phyloP scores from a whole-genome alignment of 2,888 invertebrate genomes.

The Apodemia arnacis region DNA sequence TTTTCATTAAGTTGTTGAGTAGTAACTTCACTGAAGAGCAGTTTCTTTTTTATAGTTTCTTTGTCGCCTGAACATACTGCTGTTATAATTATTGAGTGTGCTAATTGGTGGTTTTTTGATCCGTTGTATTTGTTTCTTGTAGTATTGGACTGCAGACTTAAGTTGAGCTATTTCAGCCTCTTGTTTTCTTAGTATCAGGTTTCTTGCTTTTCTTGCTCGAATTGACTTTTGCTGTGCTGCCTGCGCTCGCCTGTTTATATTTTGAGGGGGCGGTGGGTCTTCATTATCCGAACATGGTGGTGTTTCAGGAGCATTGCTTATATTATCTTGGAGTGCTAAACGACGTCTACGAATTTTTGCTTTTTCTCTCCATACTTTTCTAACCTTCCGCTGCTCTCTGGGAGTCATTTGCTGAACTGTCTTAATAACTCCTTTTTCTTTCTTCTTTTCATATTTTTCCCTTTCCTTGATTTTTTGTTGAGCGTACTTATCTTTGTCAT shows the following conservation, averaged over 20 bases:
- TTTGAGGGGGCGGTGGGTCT: too few species aligned
- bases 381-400: conserved; percentile 58
- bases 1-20: too few species aligned
- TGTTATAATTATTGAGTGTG: too few species aligned
- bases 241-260: too few species aligned
- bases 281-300: too few species aligned
- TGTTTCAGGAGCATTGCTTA: too few species aligned
- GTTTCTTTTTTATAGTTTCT: too few species aligned
- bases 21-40: too few species aligned
- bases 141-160: conserved; percentile 47
- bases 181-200: conserved; percentile 47
- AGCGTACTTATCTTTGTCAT: conserved; percentile 47
- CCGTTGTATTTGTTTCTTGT: conserved; percentile 44
- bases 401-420: conserved; percentile 67
- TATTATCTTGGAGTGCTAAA: conserved; percentile 59
- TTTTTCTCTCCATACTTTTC: conserved; percentile 72
- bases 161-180: conserved; percentile 50
- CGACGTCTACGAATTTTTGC: conserved; percentile 64
- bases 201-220: too few species aligned
- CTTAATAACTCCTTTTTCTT: conserved; percentile 56
- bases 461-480: conserved; percentile 56
- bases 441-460: conserved; percentile 26
- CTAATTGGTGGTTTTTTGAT: conserved; percentile 49
- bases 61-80: too few species aligned
- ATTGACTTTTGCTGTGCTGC: too few species aligned